Evolutionary conservation across 23 tunicate species (phyloP), one percentile per base, ranked within the genome.

Genomic region (Trididemnum nubilum): DNA sequence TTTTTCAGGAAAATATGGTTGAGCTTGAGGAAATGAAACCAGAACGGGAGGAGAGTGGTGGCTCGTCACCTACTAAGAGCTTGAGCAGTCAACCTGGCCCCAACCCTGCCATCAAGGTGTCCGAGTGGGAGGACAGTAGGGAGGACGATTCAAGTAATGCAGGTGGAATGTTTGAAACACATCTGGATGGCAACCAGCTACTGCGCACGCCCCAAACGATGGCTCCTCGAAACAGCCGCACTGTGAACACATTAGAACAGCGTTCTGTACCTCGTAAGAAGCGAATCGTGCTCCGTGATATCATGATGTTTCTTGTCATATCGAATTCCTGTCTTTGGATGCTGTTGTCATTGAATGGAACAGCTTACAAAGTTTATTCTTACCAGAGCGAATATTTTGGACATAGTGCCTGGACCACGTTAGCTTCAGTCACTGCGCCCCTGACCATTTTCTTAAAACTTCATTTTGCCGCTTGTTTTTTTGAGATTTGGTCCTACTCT

Each of bases 401-500:
- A 2, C 81, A 77, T 39, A 57, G 67, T 32, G 67, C 67, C 2
- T 77, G 81, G 81, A 77, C 65, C 44, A 77, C 81, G 7, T 33
- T 77, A 21, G 21, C 81, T 2, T 77, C 81, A 36, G 81, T 77
- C 65, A 77, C 81, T 25, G 67, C 65, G 2, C 81, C 81, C 2
- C 39, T 77, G 25, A 15, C 81, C 66, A 57, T 77, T 2, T 77
- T 77, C 30, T 39, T 77, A 21, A 77, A 57, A 29, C 65, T 77
- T 22, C 81, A 77, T 37, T 52, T 23, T 19, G 81, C 81, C 4
- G 81, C 81, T 2, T 77, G 81, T 29, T 57, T 77, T 32, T 77
- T 77, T 32, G 81, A 77, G 25, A 36, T 77, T 4, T 77, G 81
- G 81, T 52, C 81, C 2, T 77, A 77, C 28, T 52, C 81, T 77